phyloP scores from a whole-genome alignment of 2,797 vertebrate genomes.

The Aselliscus stoliczkanus region DNA sequence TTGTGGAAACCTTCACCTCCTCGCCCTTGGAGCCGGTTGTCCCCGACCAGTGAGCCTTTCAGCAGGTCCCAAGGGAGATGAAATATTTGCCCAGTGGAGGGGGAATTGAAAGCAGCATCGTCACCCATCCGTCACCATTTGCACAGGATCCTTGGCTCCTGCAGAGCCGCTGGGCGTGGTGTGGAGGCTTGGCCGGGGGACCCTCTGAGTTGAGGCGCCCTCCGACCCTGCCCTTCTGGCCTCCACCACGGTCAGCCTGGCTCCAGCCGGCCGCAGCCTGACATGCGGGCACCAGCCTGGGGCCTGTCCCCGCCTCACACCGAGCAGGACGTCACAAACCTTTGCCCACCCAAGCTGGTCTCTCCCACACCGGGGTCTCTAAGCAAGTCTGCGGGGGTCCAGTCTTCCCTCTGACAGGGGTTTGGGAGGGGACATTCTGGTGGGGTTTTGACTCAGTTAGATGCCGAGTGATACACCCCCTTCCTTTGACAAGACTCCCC shows the following conservation, averaged over 20 bases:
- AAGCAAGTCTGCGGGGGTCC: too few relatives aligned
- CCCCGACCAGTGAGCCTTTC: not conserved
- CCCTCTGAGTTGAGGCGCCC: too few relatives aligned
- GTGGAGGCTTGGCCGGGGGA: not conserved
- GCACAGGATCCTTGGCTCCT: not conserved
- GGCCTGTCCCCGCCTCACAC: too few relatives aligned
- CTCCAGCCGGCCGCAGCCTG: too few relatives aligned
- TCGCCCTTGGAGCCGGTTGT: accelerated
- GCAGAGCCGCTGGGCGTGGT: accelerated
- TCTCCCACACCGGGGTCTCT: too few relatives aligned
- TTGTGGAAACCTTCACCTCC: accelerated
- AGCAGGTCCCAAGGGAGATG: not conserved
- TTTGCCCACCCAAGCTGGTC: too few relatives aligned
- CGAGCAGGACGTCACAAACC: too few relatives aligned
- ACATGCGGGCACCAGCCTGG: too few relatives aligned
- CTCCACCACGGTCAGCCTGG: too few relatives aligned
- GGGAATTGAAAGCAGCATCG: not conserved
- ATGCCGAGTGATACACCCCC: accelerated
- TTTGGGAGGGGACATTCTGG: not conserved
- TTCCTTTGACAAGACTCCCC: not conserved
- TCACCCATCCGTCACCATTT: too few relatives aligned
- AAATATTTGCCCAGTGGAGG: accelerated
- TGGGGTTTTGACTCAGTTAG: not conserved
- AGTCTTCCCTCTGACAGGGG: too few relatives aligned
- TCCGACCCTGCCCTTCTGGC: too few relatives aligned